Evolutionary conservation across 2,888 invertebrate genomes (phyloP).

Genomic region (Pherbina coryleti): DNA sequence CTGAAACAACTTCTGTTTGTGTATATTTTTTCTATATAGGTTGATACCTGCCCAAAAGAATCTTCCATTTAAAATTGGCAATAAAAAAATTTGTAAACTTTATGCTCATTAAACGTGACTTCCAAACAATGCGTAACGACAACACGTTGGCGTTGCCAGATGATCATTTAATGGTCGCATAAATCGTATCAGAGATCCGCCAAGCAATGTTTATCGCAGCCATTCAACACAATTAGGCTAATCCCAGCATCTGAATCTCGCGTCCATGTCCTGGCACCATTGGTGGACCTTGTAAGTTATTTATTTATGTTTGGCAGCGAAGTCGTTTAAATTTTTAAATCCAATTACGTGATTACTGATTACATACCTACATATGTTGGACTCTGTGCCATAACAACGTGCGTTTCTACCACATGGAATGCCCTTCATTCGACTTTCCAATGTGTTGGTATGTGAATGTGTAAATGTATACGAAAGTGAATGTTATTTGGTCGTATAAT

Average conservation of each 20-base stretch:
- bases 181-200: neutral
- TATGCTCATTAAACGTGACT: slow-evolving; percentile 20
- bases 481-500: neutral
- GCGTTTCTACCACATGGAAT: neutral
- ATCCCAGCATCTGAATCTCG: neutral
- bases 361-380: neutral
- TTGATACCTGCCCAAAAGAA: neutral
- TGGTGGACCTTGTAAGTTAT: neutral
- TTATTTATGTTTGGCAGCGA: neutral
- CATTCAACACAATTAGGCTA: slow-evolving; percentile 7
- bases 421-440: neutral
- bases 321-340: slow-evolving; percentile 7
- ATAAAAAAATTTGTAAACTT: neutral
- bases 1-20: no score
- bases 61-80: neutral
- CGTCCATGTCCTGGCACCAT: neutral
- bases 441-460: neutral
- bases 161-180: slow-evolving; percentile 1
- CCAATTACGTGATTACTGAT: slow-evolving; percentile 1
- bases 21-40: no score
- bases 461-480: neutral
- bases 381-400: neutral
- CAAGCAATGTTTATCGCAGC: neutral
- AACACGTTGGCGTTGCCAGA: neutral
- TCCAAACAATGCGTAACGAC: neutral